A percentile compares a stretch with the other conserved stretches of the same genome.
These are phyloP conservation scores for Chloroclystis v-ata DNA, from an alignment of 2,888 invertebrate genomes.

Conservation along the genomic window DNA sequence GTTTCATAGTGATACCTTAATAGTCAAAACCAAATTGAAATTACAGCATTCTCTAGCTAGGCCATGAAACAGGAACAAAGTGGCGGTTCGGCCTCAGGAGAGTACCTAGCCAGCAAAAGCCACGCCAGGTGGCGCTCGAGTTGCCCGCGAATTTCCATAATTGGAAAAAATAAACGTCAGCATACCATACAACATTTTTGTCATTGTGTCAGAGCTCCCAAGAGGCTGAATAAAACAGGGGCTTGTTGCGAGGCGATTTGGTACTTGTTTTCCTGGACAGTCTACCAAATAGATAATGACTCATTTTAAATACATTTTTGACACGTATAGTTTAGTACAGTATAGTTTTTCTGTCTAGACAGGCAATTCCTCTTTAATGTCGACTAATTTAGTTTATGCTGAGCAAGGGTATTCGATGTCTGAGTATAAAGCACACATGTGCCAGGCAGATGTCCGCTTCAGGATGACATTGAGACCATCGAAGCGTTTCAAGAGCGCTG, in stretches of 20 bases:
- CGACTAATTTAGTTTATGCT: conserved; percentile 25
- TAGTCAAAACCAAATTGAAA: conserved; percentile 46
- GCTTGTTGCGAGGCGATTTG: conserved; percentile 52
- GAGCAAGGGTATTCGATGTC: conserved; percentile 38
- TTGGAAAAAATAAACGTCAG: conserved; percentile 59
- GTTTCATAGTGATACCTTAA: conserved; percentile 15
- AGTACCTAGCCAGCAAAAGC: conserved; percentile 24
- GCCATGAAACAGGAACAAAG: conserved; percentile 44
- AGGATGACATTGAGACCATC: conserved; percentile 41
- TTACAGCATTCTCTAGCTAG: conserved; percentile 53
- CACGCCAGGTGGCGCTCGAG: conserved; percentile 56
- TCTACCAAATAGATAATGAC: conserved; percentile 40
- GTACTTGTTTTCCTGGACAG: conserved; percentile 60
- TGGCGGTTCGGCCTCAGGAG: conserved; percentile 31
- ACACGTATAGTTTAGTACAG: conserved; percentile 13
- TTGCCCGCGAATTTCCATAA: conserved; percentile 61
- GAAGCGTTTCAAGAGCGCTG: conserved; percentile 34
- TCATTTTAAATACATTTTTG: conserved; percentile 35
- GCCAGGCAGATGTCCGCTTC: conserved; percentile 49
- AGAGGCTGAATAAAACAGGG: conserved; percentile 69
- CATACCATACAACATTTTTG: conserved; percentile 60
- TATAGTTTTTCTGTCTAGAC: too few species aligned
- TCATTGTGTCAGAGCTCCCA: conserved; percentile 65
- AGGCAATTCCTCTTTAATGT: conserved; percentile 4
- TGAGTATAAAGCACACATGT: conserved; percentile 45